A percentile compares a stretch with the other conserved stretches of the same genome.
These are phyloP conservation scores for Apodemus sylvaticus DNA, from an alignment of 2,113 vertebrate species.

Conservation along the genomic window DNA sequence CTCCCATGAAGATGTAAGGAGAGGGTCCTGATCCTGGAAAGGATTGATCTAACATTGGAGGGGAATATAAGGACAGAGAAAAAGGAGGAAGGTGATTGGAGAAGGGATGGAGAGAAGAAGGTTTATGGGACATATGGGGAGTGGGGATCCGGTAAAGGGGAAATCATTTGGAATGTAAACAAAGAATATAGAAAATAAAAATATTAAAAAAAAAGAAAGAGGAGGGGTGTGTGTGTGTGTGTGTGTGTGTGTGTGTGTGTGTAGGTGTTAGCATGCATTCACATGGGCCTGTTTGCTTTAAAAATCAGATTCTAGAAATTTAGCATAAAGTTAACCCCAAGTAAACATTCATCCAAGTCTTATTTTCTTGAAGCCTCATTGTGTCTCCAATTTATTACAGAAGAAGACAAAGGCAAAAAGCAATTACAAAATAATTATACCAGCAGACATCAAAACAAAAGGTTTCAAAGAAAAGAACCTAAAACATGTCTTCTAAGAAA, in stretches of 20 bases:
- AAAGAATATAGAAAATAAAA: too few relatives aligned
- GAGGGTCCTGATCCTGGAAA: too few relatives aligned
- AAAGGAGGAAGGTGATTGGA: too few relatives aligned
- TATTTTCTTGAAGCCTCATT: slow-evolving; percentile 42
- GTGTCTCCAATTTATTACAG: not conserved
- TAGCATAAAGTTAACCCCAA: slow-evolving; percentile 15
- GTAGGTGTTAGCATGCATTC: not conserved
- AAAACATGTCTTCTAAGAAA: slow-evolving; percentile 48
- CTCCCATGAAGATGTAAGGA: too few relatives aligned
- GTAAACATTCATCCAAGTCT: slow-evolving; percentile 21
- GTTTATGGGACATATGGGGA: too few relatives aligned
- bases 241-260: not conserved
- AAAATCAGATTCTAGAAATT: slow-evolving; percentile 26
- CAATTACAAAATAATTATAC: slow-evolving; percentile 62
- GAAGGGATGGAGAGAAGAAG: too few relatives aligned
- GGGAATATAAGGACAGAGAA: too few relatives aligned
- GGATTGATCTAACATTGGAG: too few relatives aligned
- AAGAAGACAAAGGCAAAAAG: slow-evolving; percentile 43
- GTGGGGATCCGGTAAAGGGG: too few relatives aligned
- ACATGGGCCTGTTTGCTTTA: not conserved
- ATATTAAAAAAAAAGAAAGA: too few relatives aligned
- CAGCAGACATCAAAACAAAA: slow-evolving; percentile 59
- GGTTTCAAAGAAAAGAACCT: slow-evolving; percentile 45
- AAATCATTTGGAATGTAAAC: too few relatives aligned
- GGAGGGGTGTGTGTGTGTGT: not conserved